A percentile compares a stretch with the other conserved stretches of the same genome.
phyloP scores from a whole-genome alignment of 2,888 invertebrate species.

The Bombyx huttoni region DNA sequence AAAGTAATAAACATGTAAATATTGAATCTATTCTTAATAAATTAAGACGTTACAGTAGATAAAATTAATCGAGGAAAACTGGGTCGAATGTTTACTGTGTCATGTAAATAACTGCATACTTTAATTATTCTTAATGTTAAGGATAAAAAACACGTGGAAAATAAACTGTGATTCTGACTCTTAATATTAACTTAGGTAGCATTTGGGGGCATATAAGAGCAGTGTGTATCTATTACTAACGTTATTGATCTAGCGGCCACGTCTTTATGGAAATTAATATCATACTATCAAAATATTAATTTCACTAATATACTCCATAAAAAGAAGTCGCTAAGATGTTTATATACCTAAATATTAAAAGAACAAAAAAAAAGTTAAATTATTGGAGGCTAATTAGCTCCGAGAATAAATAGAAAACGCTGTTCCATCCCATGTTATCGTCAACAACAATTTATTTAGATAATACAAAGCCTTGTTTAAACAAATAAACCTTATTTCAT shows the following conservation, averaged over 20 bases:
- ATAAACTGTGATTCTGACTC: constrained; percentile 74
- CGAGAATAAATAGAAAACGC: no score
- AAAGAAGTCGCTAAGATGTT: no score
- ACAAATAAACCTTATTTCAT: no score
- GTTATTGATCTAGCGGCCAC: constrained; percentile 16
- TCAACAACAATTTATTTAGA: no score
- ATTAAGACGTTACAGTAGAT: constrained; percentile 62
- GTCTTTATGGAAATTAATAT: constrained; percentile 5
- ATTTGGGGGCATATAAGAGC: constrained; percentile 45
- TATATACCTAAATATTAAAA: no score
- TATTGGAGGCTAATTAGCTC: no score
- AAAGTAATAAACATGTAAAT: constrained; percentile 69
- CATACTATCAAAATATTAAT: neutral
- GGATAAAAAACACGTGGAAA: constrained; percentile 64
- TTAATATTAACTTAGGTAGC: constrained; percentile 64
- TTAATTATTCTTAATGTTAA: constrained; percentile 42
- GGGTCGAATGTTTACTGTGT: constrained; percentile 57
- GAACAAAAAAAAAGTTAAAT: no score
- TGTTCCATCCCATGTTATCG: no score
- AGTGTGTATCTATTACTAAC: constrained; percentile 18
- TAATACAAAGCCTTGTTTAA: no score
- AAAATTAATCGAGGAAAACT: constrained; percentile 56
- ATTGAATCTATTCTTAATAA: constrained; percentile 60
- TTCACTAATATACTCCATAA: no score
- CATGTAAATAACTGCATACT: constrained; percentile 43